Percentiles rank a stretch among this genome's conserved stretches.
Evolutionary conservation across 2,888 invertebrate species (phyloP).

Genomic region (Arctia plantaginis): DNA sequence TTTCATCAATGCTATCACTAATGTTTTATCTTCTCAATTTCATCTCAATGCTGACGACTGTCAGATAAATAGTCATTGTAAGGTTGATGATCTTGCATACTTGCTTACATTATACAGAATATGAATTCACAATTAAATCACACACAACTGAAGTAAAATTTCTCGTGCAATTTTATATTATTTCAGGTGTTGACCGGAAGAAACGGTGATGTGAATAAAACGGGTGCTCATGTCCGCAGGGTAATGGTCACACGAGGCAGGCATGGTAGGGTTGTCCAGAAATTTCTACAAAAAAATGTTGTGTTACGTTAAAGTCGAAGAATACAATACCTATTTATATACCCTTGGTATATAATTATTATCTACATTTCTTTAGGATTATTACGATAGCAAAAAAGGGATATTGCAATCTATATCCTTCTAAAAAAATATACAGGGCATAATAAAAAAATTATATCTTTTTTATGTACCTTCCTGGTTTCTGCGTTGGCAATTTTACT

Average conservation of each 20-base stretch:
- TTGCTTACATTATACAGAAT: constrained; percentile 3
- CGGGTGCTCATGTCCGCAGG: constrained; percentile 51
- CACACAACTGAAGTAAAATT: constrained; percentile 42
- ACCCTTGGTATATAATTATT: background rate
- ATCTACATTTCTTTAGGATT: too few relatives aligned
- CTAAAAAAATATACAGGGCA: background rate
- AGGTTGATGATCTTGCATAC: too few relatives aligned
- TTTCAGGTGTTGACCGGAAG: constrained; percentile 58
- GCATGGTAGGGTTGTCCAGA: constrained; percentile 44
- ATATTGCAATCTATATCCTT: background rate
- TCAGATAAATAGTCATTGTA: too few relatives aligned
- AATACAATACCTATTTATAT: background rate
- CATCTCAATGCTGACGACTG: too few relatives aligned
- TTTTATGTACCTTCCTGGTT: background rate
- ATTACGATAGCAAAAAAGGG: background rate
- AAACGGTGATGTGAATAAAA: constrained; percentile 51
- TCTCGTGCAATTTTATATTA: constrained; percentile 50
- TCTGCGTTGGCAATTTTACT: background rate
- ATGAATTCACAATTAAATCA: constrained; percentile 26
- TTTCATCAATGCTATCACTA: too few relatives aligned
- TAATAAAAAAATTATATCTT: background rate
- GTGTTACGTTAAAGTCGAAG: background rate
- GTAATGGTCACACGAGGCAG: constrained; percentile 61
- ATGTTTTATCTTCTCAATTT: too few relatives aligned
- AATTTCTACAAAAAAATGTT: constrained; percentile 19